Conservation (phyloP, 1,140 invertebrate species). For the Drosophila rhopaloa region DNA sequence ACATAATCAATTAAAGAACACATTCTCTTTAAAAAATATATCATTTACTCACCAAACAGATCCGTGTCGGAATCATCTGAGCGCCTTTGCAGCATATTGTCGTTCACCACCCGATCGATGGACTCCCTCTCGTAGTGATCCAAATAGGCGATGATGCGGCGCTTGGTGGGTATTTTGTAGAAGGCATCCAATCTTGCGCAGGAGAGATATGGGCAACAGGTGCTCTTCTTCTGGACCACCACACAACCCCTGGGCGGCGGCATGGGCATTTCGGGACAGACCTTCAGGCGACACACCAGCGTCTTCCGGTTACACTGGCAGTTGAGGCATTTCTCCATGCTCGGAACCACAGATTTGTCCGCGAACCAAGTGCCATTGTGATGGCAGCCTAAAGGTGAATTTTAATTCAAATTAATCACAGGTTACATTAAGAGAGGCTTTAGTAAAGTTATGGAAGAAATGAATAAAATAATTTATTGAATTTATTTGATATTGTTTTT, state of each 20-base stretch:
- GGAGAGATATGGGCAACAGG: conserved; percentile 91
- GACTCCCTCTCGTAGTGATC: conserved; percentile 82
- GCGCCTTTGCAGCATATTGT: conserved; percentile 77
- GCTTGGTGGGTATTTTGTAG: conserved; percentile 80
- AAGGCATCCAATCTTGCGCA: conserved; percentile 87
- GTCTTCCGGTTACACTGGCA: conserved; percentile 90
- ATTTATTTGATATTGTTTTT: no score
- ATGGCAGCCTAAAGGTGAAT: conserved; percentile 86
- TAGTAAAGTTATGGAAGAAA: no score
- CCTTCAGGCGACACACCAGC: conserved; percentile 90
- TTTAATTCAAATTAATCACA: background rate
- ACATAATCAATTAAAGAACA: background rate
- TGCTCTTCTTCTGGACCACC: conserved; percentile 87
- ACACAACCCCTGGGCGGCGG: conserved; percentile 90
- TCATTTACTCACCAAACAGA: conserved; percentile 60
- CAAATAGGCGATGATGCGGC: conserved; percentile 81
- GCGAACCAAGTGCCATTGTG: conserved; percentile 88
- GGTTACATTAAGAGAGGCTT: background rate
- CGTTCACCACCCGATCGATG: conserved; percentile 83
- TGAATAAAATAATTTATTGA: no score
- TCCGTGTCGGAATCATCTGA: conserved; percentile 79
- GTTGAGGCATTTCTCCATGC: conserved; percentile 90
- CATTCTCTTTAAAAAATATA: background rate
- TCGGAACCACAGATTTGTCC: conserved; percentile 88
- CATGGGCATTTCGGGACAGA: conserved; percentile 90